Base-by-base conservation (phyloP, 2,113 vertebrate species). In the Prochilodus magdalenae region DNA sequence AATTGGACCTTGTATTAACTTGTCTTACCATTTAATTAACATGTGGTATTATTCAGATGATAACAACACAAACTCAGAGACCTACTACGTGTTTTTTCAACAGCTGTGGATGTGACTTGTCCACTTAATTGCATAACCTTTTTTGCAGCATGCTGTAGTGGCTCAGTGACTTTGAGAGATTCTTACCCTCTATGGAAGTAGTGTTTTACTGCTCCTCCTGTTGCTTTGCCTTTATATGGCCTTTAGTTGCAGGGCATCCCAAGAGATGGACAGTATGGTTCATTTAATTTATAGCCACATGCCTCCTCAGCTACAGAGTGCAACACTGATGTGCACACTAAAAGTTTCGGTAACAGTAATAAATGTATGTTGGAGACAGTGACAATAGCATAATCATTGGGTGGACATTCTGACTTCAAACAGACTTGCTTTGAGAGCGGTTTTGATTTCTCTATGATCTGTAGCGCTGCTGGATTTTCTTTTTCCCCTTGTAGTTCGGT, bases 221-320 rank as follows among this genome's bases (percentile, higher is more conserved):
- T 83, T 55, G 62, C 85, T 78, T 77, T 87, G 86, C 74, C 86
- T 87, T 87, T 87, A 87, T 87, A 87, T 87, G 86, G 86, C 71
- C 47, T 74, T 65, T 27, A 53, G 66, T 69, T 79, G 71, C 49
- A 26, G 63, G 82, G 79, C 59, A 84, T 75, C 69, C 60, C 73
- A 6, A 60, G 29, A 75, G 82, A 76, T 75, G 57, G n/a, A 66
- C 65, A 55, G 24, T 65, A 44, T 70, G 69, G 73, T 51, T 80
- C 7, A 40, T 77, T 85, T 83, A 78, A 85, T 87, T 85, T 85
- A 82, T 72, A 80, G 49, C 44, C n/a, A 40, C 59, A 63, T 65
- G 63, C 57, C 73, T 62, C 26, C 57, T 11, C 2, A 26, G 4
- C 62, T 44, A 63, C 51, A 65, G 80, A 65, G 15, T 47, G 51